Percentiles rank a stretch among this genome's conserved stretches.
Conservation (phyloP, 2,888 invertebrate genomes). For the Homarus gammarus region DNA sequence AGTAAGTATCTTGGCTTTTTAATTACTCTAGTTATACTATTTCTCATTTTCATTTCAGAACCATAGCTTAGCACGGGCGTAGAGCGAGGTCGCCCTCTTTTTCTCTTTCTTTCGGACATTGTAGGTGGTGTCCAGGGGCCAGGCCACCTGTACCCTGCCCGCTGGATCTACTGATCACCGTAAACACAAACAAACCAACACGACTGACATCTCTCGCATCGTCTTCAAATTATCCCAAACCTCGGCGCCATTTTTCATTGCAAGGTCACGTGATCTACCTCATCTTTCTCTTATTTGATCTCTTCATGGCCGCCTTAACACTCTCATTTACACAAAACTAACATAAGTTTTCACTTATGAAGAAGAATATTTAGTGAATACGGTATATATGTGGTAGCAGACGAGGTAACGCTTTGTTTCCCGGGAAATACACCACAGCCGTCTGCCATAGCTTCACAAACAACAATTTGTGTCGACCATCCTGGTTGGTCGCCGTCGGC, state of each 20-base stretch:
- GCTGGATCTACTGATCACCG: slow-evolving; percentile 44
- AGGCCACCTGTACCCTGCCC: slow-evolving; percentile 28
- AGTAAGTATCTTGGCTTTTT: slow-evolving; percentile 95
- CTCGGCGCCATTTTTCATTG: slow-evolving; percentile 74
- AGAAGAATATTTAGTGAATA: too few species aligned
- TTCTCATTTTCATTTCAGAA: slow-evolving; percentile 73
- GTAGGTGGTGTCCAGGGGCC: slow-evolving; percentile 17
- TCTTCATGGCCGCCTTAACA: slow-evolving; percentile 1
- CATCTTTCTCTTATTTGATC: slow-evolving; percentile 27
- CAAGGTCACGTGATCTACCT: slow-evolving; percentile 74
- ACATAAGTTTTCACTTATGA: slow-evolving; percentile 20
- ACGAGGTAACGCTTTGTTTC: slow-evolving; percentile 35
- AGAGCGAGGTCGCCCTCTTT: slow-evolving; percentile 73
- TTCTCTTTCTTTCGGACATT: slow-evolving; percentile 74
- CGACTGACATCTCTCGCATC: slow-evolving; percentile 67
- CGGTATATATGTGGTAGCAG: neutral
- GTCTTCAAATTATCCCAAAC: slow-evolving; percentile 71
- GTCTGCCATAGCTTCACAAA: slow-evolving; percentile 57
- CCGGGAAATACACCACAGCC: slow-evolving; percentile 38
- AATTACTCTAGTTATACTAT: slow-evolving; percentile 79
- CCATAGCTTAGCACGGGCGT: slow-evolving; percentile 73
- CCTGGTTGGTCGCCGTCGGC: slow-evolving; percentile 12
- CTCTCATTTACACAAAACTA: neutral
- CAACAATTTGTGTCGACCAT: slow-evolving; percentile 6
- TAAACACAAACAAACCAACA: slow-evolving; percentile 76